A percentile compares a stretch with the other conserved stretches of the same genome.
These are phyloP conservation scores for Ganaspis brasiliensis DNA, from an alignment of 2,888 invertebrate species.

Conservation along the genomic window DNA sequence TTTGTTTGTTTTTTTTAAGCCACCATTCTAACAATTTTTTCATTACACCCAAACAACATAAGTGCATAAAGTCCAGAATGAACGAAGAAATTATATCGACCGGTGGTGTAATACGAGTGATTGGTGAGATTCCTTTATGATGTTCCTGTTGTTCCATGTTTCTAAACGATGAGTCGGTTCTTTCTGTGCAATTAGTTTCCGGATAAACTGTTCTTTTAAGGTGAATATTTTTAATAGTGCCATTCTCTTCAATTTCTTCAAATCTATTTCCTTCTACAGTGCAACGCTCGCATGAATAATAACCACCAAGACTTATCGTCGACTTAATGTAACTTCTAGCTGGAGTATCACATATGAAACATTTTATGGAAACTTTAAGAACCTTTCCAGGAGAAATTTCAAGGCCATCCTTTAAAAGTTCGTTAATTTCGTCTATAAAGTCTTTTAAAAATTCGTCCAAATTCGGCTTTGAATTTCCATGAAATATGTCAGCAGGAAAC, in stretches of 20 bases:
- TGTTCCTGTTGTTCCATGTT: slow-evolving; percentile 46
- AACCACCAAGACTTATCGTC: slow-evolving; percentile 56
- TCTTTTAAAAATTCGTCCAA: slow-evolving; percentile 50
- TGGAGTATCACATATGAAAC: slow-evolving; percentile 56
- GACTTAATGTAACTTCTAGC: slow-evolving; percentile 55
- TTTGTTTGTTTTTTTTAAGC: slow-evolving; percentile 16
- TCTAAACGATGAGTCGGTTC: slow-evolving; percentile 53
- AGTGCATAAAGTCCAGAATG: slow-evolving; percentile 54
- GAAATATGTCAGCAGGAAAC: slow-evolving; percentile 56
- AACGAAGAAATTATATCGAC: slow-evolving; percentile 50
- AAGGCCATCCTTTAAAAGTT: slow-evolving; percentile 50
- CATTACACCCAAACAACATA: slow-evolving; percentile 44
- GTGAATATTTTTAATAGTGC: too few relatives aligned
- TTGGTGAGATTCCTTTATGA: slow-evolving; percentile 47
- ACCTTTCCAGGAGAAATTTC: slow-evolving; percentile 37
- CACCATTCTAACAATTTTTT: slow-evolving; percentile 51
- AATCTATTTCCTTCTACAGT: slow-evolving; percentile 48
- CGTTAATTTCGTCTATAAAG: slow-evolving; percentile 54
- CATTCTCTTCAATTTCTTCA: neutral
- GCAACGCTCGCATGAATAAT: slow-evolving; percentile 58
- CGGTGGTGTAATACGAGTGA: slow-evolving; percentile 43
- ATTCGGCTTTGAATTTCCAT: slow-evolving; percentile 53
- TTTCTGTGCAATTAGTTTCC: slow-evolving; percentile 22
- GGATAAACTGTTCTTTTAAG: slow-evolving; percentile 41
- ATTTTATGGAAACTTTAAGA: slow-evolving; percentile 51